A percentile compares a stretch with the other conserved stretches of the same genome.
Conservation (phyloP, 2,888 invertebrate species). For the Amitus sp. region DNA sequence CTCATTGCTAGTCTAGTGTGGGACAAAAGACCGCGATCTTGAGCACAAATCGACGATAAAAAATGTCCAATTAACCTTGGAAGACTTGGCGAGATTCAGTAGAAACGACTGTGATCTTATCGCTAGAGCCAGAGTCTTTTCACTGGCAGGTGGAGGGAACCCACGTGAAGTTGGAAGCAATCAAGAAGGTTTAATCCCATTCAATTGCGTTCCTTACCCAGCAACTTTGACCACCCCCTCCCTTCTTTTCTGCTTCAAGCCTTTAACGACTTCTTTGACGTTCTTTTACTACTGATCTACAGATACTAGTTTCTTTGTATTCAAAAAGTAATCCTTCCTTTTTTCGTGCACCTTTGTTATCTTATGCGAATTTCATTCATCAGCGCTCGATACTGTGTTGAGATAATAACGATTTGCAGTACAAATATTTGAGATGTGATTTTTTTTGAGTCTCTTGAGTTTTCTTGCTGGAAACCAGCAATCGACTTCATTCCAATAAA, state of each 20-base stretch:
- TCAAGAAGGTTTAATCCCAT: constrained; percentile 64
- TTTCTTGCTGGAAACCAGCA: too few relatives aligned
- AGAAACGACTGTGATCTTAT: constrained; percentile 37
- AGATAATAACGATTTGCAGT: too few relatives aligned
- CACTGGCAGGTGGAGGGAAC: constrained; percentile 45
- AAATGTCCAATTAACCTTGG: constrained; percentile 63
- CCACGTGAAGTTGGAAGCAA: constrained; percentile 63
- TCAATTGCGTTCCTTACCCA: constrained; percentile 60
- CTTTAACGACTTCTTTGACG: constrained; percentile 30
- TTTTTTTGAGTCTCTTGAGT: too few relatives aligned
- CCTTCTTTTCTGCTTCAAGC: constrained; percentile 18
- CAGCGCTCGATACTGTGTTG: constrained; percentile 7
- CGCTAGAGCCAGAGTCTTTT: constrained; percentile 45
- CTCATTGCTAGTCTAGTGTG: constrained; percentile 23
- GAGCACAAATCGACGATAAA: constrained; percentile 65
- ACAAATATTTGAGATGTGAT: too few relatives aligned
- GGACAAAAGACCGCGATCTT: constrained; percentile 58
- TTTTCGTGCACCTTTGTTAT: constrained; percentile 44
- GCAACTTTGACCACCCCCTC: constrained; percentile 48
- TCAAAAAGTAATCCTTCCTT: constrained; percentile 44
- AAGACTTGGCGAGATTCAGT: constrained; percentile 42
- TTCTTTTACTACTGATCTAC: constrained; percentile 47
- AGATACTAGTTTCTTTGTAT: constrained; percentile 37
- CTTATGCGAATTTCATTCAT: constrained; percentile 26
- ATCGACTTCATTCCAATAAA: too few relatives aligned